Conservation (phyloP, 2,888 invertebrate species). For the Drosophila fungiperda region DNA sequence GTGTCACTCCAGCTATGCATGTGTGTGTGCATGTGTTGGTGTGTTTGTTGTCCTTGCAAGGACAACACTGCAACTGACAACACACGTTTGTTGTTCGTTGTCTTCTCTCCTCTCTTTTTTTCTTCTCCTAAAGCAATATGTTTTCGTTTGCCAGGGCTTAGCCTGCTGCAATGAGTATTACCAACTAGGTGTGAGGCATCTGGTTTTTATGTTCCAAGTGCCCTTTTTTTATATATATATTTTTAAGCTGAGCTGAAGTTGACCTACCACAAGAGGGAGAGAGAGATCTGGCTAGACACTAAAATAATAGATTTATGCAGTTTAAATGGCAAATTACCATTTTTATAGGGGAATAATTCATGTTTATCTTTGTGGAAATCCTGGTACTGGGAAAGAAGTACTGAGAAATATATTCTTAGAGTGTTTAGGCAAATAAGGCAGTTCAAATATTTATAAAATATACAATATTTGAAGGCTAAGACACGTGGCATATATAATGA, state of each 20-base stretch:
- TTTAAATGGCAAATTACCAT: constrained; percentile 21
- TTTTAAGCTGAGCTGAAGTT: background rate
- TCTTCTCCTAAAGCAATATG: constrained; percentile 59
- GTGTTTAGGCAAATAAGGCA: background rate
- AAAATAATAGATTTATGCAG: background rate
- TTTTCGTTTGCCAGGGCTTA: constrained; percentile 64
- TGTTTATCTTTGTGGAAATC: constrained; percentile 27
- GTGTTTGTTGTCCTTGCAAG: constrained; percentile 40
- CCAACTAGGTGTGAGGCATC: constrained; percentile 48
- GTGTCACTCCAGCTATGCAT: constrained; percentile 3
- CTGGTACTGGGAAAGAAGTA: background rate
- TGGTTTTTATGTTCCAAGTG: constrained; percentile 17
- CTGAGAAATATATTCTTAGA: background rate
- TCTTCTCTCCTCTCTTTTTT: constrained; percentile 10
- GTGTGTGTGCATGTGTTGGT: constrained; percentile 22
- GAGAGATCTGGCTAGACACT: background rate
- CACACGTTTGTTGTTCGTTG: constrained; percentile 36
- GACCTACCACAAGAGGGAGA: background rate
- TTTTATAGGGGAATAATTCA: constrained; percentile 24
- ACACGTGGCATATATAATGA: too few relatives aligned
- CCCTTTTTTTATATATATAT: background rate
- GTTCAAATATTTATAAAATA: background rate
- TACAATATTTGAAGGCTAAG: too few relatives aligned
- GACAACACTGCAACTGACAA: constrained; percentile 52
- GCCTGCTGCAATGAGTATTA: constrained; percentile 22